Evolutionary conservation across 2,888 invertebrate species (phyloP).

Genomic region (Leptura quadrifasciata): DNA sequence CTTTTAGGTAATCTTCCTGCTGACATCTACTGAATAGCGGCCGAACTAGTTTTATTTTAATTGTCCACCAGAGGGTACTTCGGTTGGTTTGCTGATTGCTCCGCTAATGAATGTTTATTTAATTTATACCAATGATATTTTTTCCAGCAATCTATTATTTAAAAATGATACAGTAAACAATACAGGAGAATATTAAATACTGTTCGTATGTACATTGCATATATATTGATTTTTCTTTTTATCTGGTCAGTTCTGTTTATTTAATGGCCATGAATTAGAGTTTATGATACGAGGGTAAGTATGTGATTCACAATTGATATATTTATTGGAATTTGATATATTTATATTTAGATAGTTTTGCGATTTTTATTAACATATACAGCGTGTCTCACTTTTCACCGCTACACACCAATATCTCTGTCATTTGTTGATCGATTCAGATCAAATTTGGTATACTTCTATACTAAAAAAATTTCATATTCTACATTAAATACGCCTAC

Average conservation of each 20-base stretch:
- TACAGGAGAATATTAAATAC: constrained; percentile 26
- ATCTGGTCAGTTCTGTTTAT: constrained; percentile 1
- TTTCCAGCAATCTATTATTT: constrained; percentile 44
- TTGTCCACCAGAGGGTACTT: constrained; percentile 56
- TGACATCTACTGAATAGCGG: constrained; percentile 56
- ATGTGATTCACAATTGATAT: not conserved
- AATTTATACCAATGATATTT: constrained; percentile 44
- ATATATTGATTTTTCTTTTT: not conserved
- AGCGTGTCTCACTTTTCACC: too few relatives aligned
- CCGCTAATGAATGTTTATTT: constrained; percentile 52
- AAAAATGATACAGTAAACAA: constrained; percentile 41
- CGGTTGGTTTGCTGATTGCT: constrained; percentile 38
- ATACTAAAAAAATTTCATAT: too few relatives aligned
- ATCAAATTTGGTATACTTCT: too few relatives aligned
- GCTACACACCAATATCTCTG: too few relatives aligned
- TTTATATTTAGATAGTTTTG: too few relatives aligned
- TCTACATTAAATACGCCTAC: too few relatives aligned
- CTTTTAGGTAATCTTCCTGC: constrained; percentile 49
- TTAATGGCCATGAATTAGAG: not conserved
- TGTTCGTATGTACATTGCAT: not conserved
- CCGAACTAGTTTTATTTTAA: constrained; percentile 50
- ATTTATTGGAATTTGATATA: not conserved
- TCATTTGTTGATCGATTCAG: too few relatives aligned
- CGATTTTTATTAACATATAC: too few relatives aligned
- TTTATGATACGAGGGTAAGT: not conserved